These are phyloP conservation scores for Labrus mixtus DNA, from an alignment of 2,113 vertebrate species.

Conservation along the genomic window DNA sequence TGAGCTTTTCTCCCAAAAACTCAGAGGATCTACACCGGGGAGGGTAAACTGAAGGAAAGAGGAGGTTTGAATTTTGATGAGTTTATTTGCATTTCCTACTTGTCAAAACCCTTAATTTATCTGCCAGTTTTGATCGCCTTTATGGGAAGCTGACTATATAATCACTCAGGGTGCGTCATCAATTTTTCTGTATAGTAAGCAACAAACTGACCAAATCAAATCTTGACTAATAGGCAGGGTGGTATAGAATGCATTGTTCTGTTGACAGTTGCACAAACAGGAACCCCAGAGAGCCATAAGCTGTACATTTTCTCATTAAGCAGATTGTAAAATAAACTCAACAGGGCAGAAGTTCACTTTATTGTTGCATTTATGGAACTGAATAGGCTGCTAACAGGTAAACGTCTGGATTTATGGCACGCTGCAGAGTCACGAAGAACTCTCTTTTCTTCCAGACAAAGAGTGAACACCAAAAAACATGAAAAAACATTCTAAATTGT, in stretches of 20 bases:
- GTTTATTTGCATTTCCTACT: conserved; percentile 71
- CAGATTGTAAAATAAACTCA: conserved; percentile 47
- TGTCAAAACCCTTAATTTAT: conserved; percentile 72
- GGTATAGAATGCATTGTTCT: conserved; percentile 47
- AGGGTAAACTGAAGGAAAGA: conserved; percentile 6
- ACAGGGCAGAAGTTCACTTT: conserved; percentile 43
- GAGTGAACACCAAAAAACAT: neutral
- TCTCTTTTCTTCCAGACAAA: conserved; percentile 2
- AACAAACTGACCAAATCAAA: conserved; percentile 72
- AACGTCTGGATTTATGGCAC: conserved; percentile 23
- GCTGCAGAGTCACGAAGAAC: conserved; percentile 9
- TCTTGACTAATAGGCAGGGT: conserved; percentile 60
- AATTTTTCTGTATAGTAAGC: conserved; percentile 71
- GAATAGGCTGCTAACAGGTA: conserved; percentile 21
- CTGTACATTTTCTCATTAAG: conserved; percentile 40
- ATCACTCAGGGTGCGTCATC: conserved; percentile 60
- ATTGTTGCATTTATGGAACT: conserved; percentile 30
- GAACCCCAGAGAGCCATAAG: conserved; percentile 33
- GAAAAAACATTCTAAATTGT: conserved; percentile 29
- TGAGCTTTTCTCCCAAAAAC: conserved; percentile 65
- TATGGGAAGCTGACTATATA: conserved; percentile 59
- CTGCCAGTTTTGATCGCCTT: conserved; percentile 67
- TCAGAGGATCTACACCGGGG: conserved; percentile 18
- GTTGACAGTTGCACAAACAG: conserved; percentile 60
- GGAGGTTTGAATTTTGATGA: conserved; percentile 71